Evolutionary conservation across 2,113 vertebrate species (phyloP).

Genomic region (Promerops cafer): DNA sequence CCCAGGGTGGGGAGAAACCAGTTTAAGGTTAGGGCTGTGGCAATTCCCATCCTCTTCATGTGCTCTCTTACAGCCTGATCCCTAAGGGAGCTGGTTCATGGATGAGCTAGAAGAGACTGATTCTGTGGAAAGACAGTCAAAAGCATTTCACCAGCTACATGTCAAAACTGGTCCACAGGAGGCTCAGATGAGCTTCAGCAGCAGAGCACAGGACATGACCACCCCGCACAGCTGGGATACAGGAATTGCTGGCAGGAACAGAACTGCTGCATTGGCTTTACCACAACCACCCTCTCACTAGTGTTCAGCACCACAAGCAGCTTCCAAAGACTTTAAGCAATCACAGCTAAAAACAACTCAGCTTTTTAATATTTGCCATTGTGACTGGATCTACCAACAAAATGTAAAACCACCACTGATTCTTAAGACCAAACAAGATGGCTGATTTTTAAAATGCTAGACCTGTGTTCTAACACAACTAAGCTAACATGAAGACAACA

Average conservation of each 20-base stretch:
- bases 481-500: neutral
- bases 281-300: neutral
- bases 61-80: neutral
- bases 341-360: neutral
- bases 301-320: neutral
- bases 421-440: neutral
- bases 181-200: neutral
- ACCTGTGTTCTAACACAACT: neutral
- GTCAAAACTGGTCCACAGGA: neutral
- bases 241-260: fast-evolving
- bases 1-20: neutral
- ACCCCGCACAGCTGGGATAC: neutral
- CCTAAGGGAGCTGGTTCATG: neutral
- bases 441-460: neutral
- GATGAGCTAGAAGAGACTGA: neutral
- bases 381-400: neutral
- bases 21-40: neutral
- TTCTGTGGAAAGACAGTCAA: neutral
- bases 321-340: neutral
- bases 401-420: neutral
- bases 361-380: neutral
- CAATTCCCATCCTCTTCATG: neutral
- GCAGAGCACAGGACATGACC: neutral
- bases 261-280: neutral
- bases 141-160: neutral